Base-by-base conservation (phyloP, 2,797 vertebrate genomes). In the Rallus crepitans region DNA sequence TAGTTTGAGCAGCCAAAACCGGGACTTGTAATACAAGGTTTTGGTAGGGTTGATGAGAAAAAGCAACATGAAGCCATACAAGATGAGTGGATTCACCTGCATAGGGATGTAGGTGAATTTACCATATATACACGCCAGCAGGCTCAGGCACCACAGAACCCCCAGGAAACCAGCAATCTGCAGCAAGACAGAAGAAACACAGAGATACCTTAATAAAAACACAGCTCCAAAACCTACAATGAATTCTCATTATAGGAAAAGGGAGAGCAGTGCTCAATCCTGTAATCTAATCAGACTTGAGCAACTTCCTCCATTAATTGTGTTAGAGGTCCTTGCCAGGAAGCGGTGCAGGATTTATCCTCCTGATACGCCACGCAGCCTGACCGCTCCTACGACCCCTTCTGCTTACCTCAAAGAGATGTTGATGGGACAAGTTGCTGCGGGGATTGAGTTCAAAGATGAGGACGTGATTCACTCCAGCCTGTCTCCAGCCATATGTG, bases 31-130 rank as follows among this genome's bases (percentile, higher is more conserved):
- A 97, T 99, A 99, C 57, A 99, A 99, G 83, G 99, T 99, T 98
- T 99, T 99, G 93, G 99, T 99, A 65, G 99, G 99, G 95, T 99
- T 99, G 98, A 99, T 99, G 96, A 99, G 99, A 97, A 99, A 99
- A 90, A 99, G 98, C 97, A 99, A 96, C 98, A 99, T 99, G 97
- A 99, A 98, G 96, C 99, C 99, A 0, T 99, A 99, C 45, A 99
- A 98, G 94, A 98, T 98, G 94, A 99, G 98, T 80, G 99, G 99
- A 97, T 99, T 99, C 86, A 98, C 98, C 95, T 99, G 99, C 98
- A 99, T 99, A 16, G 99, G 99, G 63, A 99, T 98, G 93, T 96
- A 93, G 95, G 98, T 98, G 97, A 97, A 96, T 63, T 98, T 73
- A 55, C 98, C 98, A 97, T 99, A 99, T 93, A 99, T 98, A 96